Conservation (phyloP, 1,140 invertebrate genomes). For the Cotesia vestalis region DNA sequence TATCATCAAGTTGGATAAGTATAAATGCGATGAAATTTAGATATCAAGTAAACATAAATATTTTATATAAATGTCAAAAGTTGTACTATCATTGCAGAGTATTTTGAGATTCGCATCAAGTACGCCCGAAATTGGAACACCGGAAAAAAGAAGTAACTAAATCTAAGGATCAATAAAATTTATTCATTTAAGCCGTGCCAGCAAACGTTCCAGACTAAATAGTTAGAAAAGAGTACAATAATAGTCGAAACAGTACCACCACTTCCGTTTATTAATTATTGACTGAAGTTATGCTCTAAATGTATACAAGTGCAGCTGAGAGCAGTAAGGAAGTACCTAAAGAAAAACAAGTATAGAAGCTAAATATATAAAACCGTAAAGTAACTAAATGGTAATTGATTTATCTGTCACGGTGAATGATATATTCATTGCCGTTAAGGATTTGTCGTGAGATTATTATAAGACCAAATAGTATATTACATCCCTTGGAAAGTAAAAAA, state of each 20-base stretch:
- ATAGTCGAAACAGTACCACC: constrained; percentile 32
- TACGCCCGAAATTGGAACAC: not conserved
- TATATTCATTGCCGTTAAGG: too few relatives aligned
- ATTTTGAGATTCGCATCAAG: constrained; percentile 1
- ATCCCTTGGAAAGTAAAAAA: too few relatives aligned
- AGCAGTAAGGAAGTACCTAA: not conserved
- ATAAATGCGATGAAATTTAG: too few relatives aligned
- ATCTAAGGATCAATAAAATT: constrained; percentile 31
- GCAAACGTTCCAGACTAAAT: constrained; percentile 1
- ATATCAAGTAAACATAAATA: too few relatives aligned
- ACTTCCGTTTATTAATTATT: constrained; percentile 52
- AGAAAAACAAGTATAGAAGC: too few relatives aligned
- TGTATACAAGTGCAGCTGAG: not conserved
- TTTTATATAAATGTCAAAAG: not conserved
- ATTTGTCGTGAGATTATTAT: too few relatives aligned
- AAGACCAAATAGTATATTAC: too few relatives aligned
- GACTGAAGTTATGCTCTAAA: constrained; percentile 28
- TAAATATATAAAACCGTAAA: too few relatives aligned
- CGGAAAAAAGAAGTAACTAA: constrained; percentile 16
- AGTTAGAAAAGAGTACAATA: constrained; percentile 9
- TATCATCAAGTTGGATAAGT: too few relatives aligned
- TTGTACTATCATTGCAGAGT: not conserved
- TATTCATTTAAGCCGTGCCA: constrained; percentile 29
- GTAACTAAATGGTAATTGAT: too few relatives aligned
- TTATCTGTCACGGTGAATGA: too few relatives aligned